These are phyloP conservation scores for Aporophyla lueneburgensis DNA, from an alignment of 2,888 invertebrate species.

Conservation along the genomic window DNA sequence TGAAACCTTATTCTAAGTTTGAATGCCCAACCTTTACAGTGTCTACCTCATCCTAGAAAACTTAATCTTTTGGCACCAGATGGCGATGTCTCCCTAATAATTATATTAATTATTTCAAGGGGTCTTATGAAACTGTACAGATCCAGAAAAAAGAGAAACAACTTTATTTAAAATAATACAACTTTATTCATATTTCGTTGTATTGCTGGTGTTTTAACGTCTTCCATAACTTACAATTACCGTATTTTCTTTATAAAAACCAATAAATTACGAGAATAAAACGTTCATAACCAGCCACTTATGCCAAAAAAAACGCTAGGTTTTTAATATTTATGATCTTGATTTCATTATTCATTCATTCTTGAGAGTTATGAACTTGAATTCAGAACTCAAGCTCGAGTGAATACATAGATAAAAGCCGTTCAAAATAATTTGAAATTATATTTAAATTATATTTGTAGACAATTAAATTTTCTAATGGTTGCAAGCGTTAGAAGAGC, in stretches of 20 bases:
- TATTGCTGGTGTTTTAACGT: background rate
- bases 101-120: background rate
- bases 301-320: slow-evolving; percentile 12
- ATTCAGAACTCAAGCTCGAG: slow-evolving; percentile 1
- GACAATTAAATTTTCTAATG: background rate
- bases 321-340: slow-evolving; percentile 22
- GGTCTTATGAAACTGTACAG: background rate
- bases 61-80: background rate
- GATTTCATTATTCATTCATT: slow-evolving; percentile 16
- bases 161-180: background rate
- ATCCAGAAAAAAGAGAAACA: background rate
- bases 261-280: slow-evolving; percentile 18
- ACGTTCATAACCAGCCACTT: background rate
- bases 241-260: slow-evolving; percentile 12
- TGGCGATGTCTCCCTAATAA: background rate
- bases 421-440: background rate
- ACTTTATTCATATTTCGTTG: background rate
- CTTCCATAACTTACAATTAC: background rate
- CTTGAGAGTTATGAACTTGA: slow-evolving; percentile 14
- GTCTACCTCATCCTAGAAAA: background rate
- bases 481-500: background rate
- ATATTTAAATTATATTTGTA: background rate
- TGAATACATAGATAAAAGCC: background rate
- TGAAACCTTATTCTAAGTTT: too few species aligned
- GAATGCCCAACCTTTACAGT: background rate